These are phyloP conservation scores for Stichopus chloronotus DNA, from an alignment of 35 echinoderm and acorn worm species.

Conservation along the genomic window DNA sequence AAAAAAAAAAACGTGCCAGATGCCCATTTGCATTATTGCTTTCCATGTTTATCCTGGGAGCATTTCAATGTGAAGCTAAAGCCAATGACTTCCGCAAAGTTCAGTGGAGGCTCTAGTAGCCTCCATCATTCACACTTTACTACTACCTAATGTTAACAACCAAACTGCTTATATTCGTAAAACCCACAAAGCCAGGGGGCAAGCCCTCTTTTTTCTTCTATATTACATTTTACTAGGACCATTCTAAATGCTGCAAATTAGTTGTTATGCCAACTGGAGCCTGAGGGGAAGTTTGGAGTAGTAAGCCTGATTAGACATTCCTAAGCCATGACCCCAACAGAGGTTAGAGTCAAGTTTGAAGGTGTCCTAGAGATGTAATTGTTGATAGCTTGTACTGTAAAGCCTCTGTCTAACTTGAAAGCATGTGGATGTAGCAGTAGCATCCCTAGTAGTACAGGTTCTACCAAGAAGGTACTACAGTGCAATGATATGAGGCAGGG, in stretches of 20 bases:
- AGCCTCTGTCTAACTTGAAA: too few species aligned
- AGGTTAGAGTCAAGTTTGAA: conserved; percentile 39
- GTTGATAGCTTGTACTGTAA: background rate
- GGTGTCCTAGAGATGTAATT: background rate
- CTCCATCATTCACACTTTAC: background rate
- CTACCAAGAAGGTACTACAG: too few species aligned
- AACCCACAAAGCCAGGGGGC: conserved; percentile 24
- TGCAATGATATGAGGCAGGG: too few species aligned
- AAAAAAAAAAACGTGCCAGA: background rate
- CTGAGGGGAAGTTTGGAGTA: background rate
- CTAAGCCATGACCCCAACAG: conserved; percentile 43
- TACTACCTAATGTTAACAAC: too few species aligned
- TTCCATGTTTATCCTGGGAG: background rate
- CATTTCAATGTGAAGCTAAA: background rate
- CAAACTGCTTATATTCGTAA: background rate
- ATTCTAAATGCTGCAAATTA: conserved; percentile 38
- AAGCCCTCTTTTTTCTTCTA: conserved; percentile 30
- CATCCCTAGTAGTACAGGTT: too few species aligned
- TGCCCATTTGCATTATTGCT: background rate
- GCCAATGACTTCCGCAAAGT: background rate
- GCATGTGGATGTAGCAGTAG: too few species aligned
- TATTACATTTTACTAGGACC: background rate
- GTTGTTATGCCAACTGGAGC: conserved; percentile 32
- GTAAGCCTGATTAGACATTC: conserved; percentile 49
- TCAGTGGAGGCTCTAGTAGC: background rate